Evolutionary conservation across 2,888 invertebrate genomes (phyloP), one percentile per base, ranked within the genome.

Genomic region (Dicyrtomina minuta): DNA sequence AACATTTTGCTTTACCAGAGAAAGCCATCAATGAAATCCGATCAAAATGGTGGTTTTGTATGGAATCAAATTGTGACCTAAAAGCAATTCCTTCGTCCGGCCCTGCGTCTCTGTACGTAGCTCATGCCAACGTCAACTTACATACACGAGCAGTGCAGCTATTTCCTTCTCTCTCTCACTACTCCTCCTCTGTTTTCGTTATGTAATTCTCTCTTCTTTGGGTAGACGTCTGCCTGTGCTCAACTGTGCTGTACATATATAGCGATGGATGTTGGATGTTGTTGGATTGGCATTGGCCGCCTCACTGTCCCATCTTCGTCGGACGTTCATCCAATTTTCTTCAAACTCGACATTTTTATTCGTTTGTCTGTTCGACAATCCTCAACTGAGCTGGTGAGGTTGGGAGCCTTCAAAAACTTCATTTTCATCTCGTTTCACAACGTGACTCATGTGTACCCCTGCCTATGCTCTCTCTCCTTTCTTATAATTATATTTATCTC

Each of bases 301-400:
- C 20, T 27, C 22, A 27, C 20, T 56, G 56, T 56, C 56, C 56
- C 56, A 56, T 20, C 39, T 58, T 39, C 58, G 39, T n/a, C 58
- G 58, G 58, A 58, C 58, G 58, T 41, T 58, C 58, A 58, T 58
- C 58, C 58, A 58, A 58, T 58, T 58, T 58, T 58, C 58, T 58
- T 41, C 17, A 55, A 55, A 55, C 55, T 55, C 39, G 58, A 58
- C 58, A 58, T 58, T 58, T 58, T 58, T 58, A 58, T 58, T 58
- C 39, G 41, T 41, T 22, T 39, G 41, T 39, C 58, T 58, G 39
- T 58, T 58, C 41, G 22, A 58, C 58, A 39, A 58, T 58, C 20
- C 58, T 58, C 58, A 58, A 39, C 58, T 17, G 39, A 33, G 41
- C 58, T 58, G 58, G 12, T 8, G 33, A 51, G 51, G 17, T 39